Evolutionary conservation across 2,113 vertebrate genomes (phyloP), one percentile per base, ranked within the genome.

Genomic region (Corvus hawaiiensis): DNA sequence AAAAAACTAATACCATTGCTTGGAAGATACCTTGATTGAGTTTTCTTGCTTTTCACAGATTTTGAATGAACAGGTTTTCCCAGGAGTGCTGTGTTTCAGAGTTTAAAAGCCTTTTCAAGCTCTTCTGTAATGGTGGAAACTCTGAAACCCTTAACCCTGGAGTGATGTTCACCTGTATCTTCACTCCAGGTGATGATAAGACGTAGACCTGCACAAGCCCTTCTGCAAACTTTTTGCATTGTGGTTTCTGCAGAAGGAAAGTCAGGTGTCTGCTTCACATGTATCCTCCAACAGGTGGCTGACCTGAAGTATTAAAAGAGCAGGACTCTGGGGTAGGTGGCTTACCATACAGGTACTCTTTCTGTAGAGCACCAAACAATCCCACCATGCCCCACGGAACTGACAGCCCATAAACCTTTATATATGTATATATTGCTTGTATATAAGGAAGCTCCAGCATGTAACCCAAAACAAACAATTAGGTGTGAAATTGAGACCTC

Each of bases 221-320:
- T 61, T 76, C 43, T 51, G 44, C 22, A 72, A 68, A 72, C 3
- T 3, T 79, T 87, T 66, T 83, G 7, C 33, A 76, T 86, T 3
- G 0, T 73, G 23, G 6, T 55, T 94, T 69, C 59, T 77, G 15
- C 37, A 41, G 56, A 68, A 79, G 19, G 16, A 32, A 73, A 41
- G 3, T 22, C 20, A 3, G 1, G 2, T 39, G 30, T 51, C 15
- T 87, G 59, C 56, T 74, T 84, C 64, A 43, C 0, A 0, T 67
- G 3, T 52, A 3, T 35, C 7, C 14, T 86, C 58, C 72, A 39
- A 48, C 5, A 64, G 23, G 5, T 3, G 1, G 21, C 39, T 85
- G 55, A 73, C 5, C 19, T 9, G 27, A 76, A 48, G 23, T 4
- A n/a, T 32, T 32, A 26, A 58, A 48, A n/a, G 27, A 83, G 33